Evolutionary conservation across 2,797 vertebrate genomes (phyloP).

Genomic region (Crax fasciolata): DNA sequence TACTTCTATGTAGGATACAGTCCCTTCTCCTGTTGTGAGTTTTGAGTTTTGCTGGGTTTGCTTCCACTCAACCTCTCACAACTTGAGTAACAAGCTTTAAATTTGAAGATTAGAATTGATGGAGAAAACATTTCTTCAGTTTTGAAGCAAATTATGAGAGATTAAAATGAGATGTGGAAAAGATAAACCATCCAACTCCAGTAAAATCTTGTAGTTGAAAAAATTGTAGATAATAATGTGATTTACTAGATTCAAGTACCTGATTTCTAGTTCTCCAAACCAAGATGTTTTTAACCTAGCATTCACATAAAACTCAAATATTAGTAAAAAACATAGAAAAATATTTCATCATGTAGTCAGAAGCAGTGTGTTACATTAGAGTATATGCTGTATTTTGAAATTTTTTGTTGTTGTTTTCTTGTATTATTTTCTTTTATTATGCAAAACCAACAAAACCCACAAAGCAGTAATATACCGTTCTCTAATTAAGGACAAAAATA

Average conservation of each 20-base stretch:
- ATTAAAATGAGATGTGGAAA: not conserved
- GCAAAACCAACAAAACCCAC: not conserved
- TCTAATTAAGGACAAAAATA: not conserved
- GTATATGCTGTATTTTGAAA: not conserved
- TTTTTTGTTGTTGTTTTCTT: not conserved
- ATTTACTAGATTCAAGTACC: not conserved
- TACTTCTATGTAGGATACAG: not conserved
- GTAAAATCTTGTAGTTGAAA: not conserved
- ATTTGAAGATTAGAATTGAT: not conserved
- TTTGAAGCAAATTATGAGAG: not conserved
- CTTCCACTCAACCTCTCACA: not conserved
- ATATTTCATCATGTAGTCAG: not conserved
- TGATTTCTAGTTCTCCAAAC: not conserved
- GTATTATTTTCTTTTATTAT: not conserved
- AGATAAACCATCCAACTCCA: not conserved
- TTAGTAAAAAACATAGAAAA: not conserved
- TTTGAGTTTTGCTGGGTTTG: not conserved
- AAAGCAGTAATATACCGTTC: not conserved
- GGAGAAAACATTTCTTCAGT: not conserved
- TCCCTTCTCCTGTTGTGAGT: not conserved
- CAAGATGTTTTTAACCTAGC: not conserved
- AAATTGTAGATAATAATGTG: not conserved
- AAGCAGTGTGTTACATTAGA: not conserved
- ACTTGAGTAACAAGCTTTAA: not conserved
- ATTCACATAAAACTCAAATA: not conserved